Evolutionary conservation across 2,113 vertebrate genomes (phyloP).

Genomic region (Centropus bengalensis): DNA sequence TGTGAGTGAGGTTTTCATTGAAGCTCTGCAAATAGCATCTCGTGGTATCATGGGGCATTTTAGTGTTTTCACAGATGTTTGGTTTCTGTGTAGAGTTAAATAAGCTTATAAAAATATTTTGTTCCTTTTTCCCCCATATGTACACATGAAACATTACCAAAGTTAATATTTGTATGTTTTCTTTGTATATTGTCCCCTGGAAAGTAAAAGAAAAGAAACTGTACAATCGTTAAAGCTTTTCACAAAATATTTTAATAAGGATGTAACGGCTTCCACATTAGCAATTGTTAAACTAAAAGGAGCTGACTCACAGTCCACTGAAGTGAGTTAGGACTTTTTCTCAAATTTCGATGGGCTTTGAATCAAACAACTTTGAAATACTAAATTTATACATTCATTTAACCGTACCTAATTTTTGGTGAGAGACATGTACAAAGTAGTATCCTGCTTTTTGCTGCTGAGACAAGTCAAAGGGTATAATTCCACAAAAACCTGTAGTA

Average conservation of each 20-base stretch:
- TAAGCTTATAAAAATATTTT: background rate
- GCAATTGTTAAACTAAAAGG: constrained; percentile 41
- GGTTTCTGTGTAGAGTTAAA: constrained; percentile 49
- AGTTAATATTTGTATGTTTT: background rate
- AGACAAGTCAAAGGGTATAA: background rate
- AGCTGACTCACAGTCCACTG: constrained; percentile 19
- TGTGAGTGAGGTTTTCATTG: constrained; percentile 24
- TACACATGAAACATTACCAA: background rate
- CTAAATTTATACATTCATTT: constrained; percentile 55
- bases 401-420: constrained; percentile 35
- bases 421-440: constrained; percentile 39
- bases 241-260: constrained; percentile 64
- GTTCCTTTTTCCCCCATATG: background rate
- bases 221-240: constrained; percentile 47
- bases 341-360: constrained; percentile 32
- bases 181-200: background rate
- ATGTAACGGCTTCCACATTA: constrained; percentile 47
- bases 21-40: background rate
- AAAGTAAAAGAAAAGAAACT: constrained; percentile 29
- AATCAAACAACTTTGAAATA: constrained; percentile 18
- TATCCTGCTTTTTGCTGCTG: constrained; percentile 29
- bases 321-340: background rate
- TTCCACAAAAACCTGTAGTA: constrained; percentile 4
- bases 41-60: background rate
- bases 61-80: constrained; percentile 48